Evolutionary conservation across 1,140 invertebrate genomes (phyloP).

Genomic region (Megathymus violae): DNA sequence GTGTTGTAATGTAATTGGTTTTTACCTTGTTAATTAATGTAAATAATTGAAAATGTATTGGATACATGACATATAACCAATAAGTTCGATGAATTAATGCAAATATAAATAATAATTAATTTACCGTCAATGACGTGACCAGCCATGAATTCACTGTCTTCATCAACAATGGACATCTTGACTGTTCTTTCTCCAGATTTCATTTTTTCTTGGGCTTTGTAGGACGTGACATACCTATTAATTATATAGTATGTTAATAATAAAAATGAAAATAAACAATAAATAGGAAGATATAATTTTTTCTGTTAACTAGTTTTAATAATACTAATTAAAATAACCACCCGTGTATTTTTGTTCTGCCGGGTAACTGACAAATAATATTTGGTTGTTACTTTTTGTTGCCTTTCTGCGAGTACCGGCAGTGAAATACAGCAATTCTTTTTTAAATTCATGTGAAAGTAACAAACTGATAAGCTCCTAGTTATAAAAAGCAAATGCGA

Average conservation of each 20-base stretch:
- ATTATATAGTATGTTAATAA: slow-evolving; percentile 4
- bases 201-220: slow-evolving; percentile 85
- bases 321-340: background rate
- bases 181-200: slow-evolving; percentile 87
- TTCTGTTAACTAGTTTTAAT: background rate
- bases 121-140: slow-evolving; percentile 95
- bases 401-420: slow-evolving; percentile 25
- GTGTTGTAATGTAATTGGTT: too few species aligned
- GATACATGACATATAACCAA: too few species aligned
- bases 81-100: too few species aligned
- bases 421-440: slow-evolving; percentile 6
- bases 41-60: too few species aligned
- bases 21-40: too few species aligned
- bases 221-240: slow-evolving; percentile 86
- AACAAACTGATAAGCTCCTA: too few species aligned
- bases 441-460: background rate
- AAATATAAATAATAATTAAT: background rate
- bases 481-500: too few species aligned
- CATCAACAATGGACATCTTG: slow-evolving; percentile 86
- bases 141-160: slow-evolving; percentile 89
- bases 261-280: too few species aligned
- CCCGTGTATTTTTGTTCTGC: slow-evolving; percentile 37
- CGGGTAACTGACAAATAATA: slow-evolving; percentile 58
- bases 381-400: slow-evolving; percentile 48
- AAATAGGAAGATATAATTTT: too few species aligned